Conservation (phyloP, 2,797 vertebrate species). For the Sebastes iracundus region DNA sequence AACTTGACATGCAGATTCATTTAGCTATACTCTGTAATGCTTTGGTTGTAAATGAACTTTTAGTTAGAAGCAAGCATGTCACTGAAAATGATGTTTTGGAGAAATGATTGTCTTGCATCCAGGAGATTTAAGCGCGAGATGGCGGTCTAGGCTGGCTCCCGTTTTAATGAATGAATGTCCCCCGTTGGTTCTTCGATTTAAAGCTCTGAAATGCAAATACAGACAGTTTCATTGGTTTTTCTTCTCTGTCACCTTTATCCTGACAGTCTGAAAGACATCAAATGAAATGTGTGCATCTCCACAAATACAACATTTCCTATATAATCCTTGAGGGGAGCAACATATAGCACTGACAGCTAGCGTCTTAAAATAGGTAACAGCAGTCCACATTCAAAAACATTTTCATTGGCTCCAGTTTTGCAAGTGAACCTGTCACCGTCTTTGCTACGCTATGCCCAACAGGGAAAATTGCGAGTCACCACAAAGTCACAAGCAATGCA, state of each 20-base stretch:
- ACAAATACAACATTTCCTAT: neutral
- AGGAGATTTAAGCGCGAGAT: constrained; percentile 7
- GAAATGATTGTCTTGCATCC: constrained; percentile 63
- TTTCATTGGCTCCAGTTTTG: too few species aligned
- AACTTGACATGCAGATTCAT: constrained; percentile 56
- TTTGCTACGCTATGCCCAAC: too few species aligned
- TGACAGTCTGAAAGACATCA: neutral
- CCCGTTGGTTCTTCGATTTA: constrained; percentile 3
- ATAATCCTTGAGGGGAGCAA: neutral
- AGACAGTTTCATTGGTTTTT: constrained; percentile 17
- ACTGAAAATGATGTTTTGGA: constrained; percentile 15
- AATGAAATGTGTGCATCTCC: neutral
- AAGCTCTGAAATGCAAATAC: constrained; percentile 62
- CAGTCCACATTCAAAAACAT: too few species aligned
- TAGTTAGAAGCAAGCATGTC: constrained; percentile 22
- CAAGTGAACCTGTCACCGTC: too few species aligned
- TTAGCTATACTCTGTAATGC: neutral
- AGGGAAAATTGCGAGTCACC: too few species aligned
- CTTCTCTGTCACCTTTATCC: neutral
- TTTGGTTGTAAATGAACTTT: constrained; percentile 26
- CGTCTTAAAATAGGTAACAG: too few species aligned
- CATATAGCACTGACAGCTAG: too few species aligned
- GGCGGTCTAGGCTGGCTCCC: constrained; percentile 8
- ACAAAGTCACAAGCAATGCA: too few species aligned
- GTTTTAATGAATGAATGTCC: neutral